Conservation (phyloP, 2,113 vertebrate genomes). For the Oriolus oriolus region DNA sequence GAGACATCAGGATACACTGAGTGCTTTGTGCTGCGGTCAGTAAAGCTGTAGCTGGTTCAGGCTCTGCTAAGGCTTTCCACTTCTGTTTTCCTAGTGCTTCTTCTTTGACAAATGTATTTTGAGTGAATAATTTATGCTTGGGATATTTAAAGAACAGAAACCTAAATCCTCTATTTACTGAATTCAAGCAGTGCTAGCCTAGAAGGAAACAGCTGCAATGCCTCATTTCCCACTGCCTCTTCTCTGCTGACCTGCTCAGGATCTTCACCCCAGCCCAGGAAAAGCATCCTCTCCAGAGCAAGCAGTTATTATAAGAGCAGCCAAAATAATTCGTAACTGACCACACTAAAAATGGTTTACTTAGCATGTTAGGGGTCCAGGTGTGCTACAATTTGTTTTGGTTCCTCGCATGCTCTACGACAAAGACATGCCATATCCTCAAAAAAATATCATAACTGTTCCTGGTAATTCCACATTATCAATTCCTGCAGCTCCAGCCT, state of each 20-base stretch:
- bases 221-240: not conserved
- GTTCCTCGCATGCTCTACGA: not conserved
- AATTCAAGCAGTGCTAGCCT: not conserved
- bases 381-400: not conserved
- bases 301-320: not conserved
- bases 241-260: not conserved
- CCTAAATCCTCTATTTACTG: slow-evolving; percentile 15
- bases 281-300: not conserved
- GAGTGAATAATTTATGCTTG: slow-evolving; percentile 62
- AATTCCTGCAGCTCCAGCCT: not conserved
- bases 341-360: not conserved
- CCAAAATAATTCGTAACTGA: not conserved
- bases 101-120: slow-evolving; percentile 26
- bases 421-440: not conserved
- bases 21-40: not conserved
- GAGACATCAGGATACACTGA: not conserved
- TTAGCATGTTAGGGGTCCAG: not conserved
- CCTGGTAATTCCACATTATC: not conserved
- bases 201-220: not conserved
- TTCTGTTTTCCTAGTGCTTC: slow-evolving; percentile 12
- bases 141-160: slow-evolving; percentile 51
- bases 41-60: not conserved
- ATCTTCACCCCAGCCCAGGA: not conserved
- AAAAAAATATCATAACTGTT: not conserved
- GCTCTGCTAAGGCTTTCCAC: not conserved